Base-by-base conservation (phyloP, 2,113 vertebrate genomes). In the Athene noctua region DNA sequence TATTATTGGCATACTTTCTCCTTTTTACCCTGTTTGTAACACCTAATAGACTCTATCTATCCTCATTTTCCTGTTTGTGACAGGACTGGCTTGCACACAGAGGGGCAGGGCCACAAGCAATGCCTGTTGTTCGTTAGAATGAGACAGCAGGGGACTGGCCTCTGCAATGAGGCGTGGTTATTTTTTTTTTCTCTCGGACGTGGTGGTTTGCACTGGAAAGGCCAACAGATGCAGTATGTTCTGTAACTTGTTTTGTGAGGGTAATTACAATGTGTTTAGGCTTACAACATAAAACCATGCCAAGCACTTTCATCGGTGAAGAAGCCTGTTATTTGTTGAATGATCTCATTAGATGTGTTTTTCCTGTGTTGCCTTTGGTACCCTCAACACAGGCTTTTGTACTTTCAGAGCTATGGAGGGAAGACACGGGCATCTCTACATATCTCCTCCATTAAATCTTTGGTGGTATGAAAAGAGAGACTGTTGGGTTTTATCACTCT, bases 361-460 rank as follows among this genome's bases (percentile, higher is more conserved):
- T 65, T 30, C n/a, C 19, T 59, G 11, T 10, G 1, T 49, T 88
- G 61, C 11, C 51, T 32, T 59, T 42, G 36, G 54, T n/a, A 5
- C 22, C 70, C 14, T 73, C 47, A n/a, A 11, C 13, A 25, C 15
- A 4, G 0, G 4, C 13, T 13, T 1, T 21, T 61, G 63, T 42
- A 5, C 15, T 40, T 40, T 6, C 47, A 27, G n/a, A 49, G 44
- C n/a, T 9, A 5, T 1, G 0, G 34, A 46, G 13, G 32, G 55
- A 42, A 40, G 59, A 10, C 11, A 13, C 10, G 0, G 0, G 1
- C 13, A 5, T 68, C 17, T 13, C 36, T 21, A 5, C 19, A 1
- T 11, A 36, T 49, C 52, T 59, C 7, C 14, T 27, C 22, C 5
- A 0, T 47, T 46, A 38, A 61, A 20, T 13, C 46, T 32, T 34